phyloP scores from a whole-genome alignment of 2,113 vertebrate genomes.

The Fregata magnificens region DNA sequence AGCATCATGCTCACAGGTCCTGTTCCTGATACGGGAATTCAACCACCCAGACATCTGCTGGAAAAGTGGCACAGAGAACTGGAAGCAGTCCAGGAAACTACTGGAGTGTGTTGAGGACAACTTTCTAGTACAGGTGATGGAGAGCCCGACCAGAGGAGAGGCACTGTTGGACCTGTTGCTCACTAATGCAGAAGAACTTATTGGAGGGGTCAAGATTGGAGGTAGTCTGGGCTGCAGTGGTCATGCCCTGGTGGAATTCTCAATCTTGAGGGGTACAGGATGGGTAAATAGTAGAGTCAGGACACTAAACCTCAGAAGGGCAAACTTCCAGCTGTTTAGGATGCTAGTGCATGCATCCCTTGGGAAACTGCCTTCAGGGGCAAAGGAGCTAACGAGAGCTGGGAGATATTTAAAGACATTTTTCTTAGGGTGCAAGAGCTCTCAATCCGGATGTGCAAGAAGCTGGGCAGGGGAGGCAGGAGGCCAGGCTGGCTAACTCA shows the following conservation, averaged over 20 bases:
- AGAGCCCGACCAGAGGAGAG: neutral
- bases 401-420: neutral
- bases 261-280: neutral
- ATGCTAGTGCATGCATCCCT: neutral
- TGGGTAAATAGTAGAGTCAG: neutral
- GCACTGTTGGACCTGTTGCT: neutral
- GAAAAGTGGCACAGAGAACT: neutral
- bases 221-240: neutral
- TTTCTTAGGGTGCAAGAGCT: neutral
- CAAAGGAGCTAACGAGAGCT: neutral
- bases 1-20: neutral
- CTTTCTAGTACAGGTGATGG: neutral
- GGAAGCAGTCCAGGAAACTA: neutral
- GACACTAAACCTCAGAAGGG: neutral
- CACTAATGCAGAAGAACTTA: neutral
- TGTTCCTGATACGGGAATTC: neutral
- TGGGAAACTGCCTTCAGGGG: neutral
- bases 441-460: neutral
- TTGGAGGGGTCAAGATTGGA: neutral
- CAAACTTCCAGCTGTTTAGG: neutral
- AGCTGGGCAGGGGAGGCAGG: neutral
- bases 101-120: neutral
- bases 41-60: neutral
- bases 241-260: neutral
- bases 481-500: neutral